Conservation (phyloP, 2,888 invertebrate genomes). For the Nephrotoma flavescens region DNA sequence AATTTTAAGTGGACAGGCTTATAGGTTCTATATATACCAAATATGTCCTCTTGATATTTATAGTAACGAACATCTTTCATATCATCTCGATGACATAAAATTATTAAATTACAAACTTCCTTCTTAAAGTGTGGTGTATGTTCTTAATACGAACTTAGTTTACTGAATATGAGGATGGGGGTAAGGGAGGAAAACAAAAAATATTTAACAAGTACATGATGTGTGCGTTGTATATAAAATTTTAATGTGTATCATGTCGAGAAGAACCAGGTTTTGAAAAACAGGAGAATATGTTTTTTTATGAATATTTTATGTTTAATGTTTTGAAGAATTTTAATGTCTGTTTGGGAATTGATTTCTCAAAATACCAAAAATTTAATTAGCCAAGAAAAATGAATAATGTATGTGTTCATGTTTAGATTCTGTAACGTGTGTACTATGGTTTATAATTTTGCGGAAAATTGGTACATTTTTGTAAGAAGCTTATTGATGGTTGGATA, state of each 20-base stretch:
- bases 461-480: background rate
- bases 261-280: background rate
- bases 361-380: background rate
- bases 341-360: background rate
- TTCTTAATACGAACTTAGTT: background rate
- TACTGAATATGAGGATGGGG: background rate
- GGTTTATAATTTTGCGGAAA: background rate
- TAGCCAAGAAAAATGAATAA: background rate
- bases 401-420: background rate
- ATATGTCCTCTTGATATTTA: background rate
- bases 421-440: background rate
- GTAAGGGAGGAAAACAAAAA: background rate
- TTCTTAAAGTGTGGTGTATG: background rate
- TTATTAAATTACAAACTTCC: background rate
- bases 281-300: background rate
- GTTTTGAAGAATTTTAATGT: background rate
- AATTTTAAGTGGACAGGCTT: background rate
- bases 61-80: background rate
- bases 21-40: background rate
- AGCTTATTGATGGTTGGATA: no score
- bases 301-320: background rate
- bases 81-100: background rate
- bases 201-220: background rate
- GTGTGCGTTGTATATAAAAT: background rate
- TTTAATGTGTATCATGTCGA: background rate